phyloP scores from a whole-genome alignment of 2,797 vertebrate genomes.

The Sebastes flavidus region DNA sequence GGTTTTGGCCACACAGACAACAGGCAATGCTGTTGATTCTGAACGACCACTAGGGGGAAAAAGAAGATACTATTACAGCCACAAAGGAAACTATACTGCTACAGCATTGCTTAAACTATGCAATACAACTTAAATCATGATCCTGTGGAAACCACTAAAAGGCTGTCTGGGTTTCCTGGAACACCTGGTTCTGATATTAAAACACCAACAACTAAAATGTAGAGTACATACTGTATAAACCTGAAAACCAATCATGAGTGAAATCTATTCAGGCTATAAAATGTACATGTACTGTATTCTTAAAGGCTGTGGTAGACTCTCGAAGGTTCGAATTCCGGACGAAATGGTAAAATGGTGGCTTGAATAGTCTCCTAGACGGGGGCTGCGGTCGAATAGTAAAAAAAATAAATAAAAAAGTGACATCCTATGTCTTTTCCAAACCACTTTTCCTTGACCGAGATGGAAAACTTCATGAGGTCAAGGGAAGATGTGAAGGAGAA shows the following conservation, averaged over 20 bases:
- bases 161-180: not conserved
- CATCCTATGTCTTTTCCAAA: not conserved
- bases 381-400: not conserved
- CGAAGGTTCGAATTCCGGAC: not conserved
- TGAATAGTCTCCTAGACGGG: not conserved
- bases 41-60: no score
- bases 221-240: not conserved
- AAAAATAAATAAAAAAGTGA: not conserved
- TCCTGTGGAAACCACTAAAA: not conserved
- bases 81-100: not conserved
- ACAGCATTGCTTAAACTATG: not conserved
- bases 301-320: not conserved
- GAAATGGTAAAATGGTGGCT: not conserved
- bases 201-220: not conserved
- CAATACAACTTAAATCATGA: not conserved
- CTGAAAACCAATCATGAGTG: not conserved
- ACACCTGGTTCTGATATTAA: not conserved
- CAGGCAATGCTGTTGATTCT: no score
- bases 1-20: not conserved
- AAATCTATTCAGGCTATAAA: not conserved
- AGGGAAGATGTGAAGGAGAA: not conserved
- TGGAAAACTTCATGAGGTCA: not conserved
- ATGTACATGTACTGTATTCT: not conserved
- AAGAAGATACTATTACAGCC: no score
- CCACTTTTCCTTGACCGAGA: not conserved